These are phyloP conservation scores for Kradibia gibbosae DNA, from an alignment of 1,140 invertebrate genomes.

Conservation along the genomic window DNA sequence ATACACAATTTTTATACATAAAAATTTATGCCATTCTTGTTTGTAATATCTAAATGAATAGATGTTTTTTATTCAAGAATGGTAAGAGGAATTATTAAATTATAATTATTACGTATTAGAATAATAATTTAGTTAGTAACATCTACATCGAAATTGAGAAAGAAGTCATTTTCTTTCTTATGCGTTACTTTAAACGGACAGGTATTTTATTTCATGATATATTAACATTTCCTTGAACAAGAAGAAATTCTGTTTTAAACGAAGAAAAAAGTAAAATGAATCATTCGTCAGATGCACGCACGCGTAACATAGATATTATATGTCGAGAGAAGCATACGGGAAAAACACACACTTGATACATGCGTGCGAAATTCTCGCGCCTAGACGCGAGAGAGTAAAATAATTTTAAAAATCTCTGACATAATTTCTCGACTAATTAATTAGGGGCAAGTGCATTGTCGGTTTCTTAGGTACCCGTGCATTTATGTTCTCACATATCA, in stretches of 20 bases:
- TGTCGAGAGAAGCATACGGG: slow-evolving; percentile 16
- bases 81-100: no score
- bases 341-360: not conserved
- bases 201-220: no score
- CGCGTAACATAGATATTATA: slow-evolving; percentile 46
- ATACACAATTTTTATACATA: no score
- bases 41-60: no score
- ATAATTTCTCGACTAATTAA: slow-evolving; percentile 71
- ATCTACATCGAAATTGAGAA: no score
- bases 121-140: no score
- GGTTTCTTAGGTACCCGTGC: not conserved
- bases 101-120: no score
- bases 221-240: no score
- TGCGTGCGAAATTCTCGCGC: slow-evolving; percentile 61
- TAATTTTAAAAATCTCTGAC: slow-evolving; percentile 68
- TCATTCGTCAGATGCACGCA: not conserved
- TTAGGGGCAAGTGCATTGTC: slow-evolving; percentile 55
- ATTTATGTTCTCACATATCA: slow-evolving; percentile 17
- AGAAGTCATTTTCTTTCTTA: no score
- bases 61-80: no score
- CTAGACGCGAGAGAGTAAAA: slow-evolving; percentile 51
- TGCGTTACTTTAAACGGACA: no score
- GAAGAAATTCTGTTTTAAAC: not conserved
- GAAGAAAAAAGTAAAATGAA: slow-evolving; percentile 3
- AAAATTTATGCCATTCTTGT: no score